These are phyloP conservation scores for Campoletis raptor DNA, from an alignment of 2,888 invertebrate genomes.

Conservation along the genomic window DNA sequence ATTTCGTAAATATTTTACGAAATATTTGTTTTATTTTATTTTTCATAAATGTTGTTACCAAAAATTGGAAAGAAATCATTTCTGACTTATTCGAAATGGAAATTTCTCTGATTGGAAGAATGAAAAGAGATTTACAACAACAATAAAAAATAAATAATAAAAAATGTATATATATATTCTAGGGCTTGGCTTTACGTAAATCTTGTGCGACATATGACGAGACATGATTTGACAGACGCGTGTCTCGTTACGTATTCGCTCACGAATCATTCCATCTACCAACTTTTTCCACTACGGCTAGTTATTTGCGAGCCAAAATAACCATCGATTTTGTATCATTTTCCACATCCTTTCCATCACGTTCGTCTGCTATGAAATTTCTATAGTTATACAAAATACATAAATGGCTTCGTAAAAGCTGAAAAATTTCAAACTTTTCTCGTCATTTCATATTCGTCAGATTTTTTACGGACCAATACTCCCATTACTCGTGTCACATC, in stretches of 20 bases:
- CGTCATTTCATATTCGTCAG: neutral
- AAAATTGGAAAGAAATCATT: too few relatives aligned
- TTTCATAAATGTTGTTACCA: too few relatives aligned
- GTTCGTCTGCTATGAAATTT: neutral
- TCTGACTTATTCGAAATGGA: too few relatives aligned
- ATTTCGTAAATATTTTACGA: too few relatives aligned
- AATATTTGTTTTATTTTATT: too few relatives aligned
- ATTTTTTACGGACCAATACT: conserved; percentile 4
- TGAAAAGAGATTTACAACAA: too few relatives aligned
- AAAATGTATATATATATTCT: conserved; percentile 34
- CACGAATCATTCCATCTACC: conserved; percentile 9
- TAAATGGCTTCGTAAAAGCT: neutral
- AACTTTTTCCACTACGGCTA: conserved; percentile 45
- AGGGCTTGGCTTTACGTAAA: conserved; percentile 11
- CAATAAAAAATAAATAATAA: too few relatives aligned
- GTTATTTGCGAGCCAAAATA: conserved; percentile 49
- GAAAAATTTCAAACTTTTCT: conserved; percentile 9
- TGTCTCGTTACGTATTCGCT: conserved; percentile 49
- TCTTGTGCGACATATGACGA: conserved; percentile 3
- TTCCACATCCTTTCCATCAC: neutral
- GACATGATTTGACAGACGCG: conserved; percentile 53
- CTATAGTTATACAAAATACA: neutral
- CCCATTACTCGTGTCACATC: neutral
- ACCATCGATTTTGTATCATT: conserved; percentile 50
- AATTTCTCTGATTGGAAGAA: neutral